Evolutionary conservation across 2,888 invertebrate genomes (phyloP), one percentile per base, ranked within the genome.

Genomic region (Callyntrura guangdongensis): DNA sequence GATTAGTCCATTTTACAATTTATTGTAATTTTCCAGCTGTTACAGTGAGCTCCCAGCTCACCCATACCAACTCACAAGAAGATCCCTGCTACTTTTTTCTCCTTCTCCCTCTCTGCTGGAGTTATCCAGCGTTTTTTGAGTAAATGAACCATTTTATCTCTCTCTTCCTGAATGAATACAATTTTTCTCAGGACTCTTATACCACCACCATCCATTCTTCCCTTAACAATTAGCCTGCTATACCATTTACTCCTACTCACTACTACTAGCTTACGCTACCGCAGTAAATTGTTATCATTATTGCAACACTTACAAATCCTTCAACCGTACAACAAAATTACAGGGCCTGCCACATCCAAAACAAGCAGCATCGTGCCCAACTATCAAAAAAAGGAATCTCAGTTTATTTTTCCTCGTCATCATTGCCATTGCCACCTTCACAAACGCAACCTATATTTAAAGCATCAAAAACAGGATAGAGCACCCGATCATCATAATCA

Each of bases 111-210:
- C 74, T 64, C 22, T 64, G 53, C 22, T 77, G 77, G 77, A n/a
- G n/a, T n/a, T n/a, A 77, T 77, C 14, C 53, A 77, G 0, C 17
- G 22, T 49, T 84, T 89, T 79, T 27, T 20, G 22, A 81, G 82
- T 72, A 86, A 90, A 90, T 90, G 90, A 86, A 72, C 81, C 90
- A 47, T 85, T 85, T 90, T 64, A 86, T 89, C 67, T 20, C 56
- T 20, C 20, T 82, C 14, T 56, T 3, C 49, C 49, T 49, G 49
- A 25, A 27, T 59, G 36, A 56, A 81, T 36, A 77, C 47, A 3
- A 72, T 27, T 81, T 89, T 82, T 82, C 53, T 69, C 74, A 74
- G 20, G 2, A 20, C 20, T 45, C 27, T 17, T n/a, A n/a, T n/a
- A n/a, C 47, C 49, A 49, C 72, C 59, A 25, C 67, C 86, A 56